Evolutionary conservation across 2,797 vertebrate species (phyloP), one percentile per base, ranked within the genome.

Genomic region (Allobates femoralis): DNA sequence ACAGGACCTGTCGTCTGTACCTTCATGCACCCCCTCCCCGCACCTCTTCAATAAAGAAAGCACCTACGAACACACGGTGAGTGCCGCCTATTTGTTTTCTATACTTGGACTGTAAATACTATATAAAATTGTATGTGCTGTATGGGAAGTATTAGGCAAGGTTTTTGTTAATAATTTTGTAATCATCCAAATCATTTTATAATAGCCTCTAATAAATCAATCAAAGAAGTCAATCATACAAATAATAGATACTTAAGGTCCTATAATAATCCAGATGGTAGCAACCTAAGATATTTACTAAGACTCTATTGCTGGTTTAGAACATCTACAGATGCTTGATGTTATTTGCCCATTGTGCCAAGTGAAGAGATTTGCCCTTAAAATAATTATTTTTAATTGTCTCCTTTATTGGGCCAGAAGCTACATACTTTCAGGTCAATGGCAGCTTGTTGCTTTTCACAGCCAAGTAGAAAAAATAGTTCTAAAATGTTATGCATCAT

Each of bases 381-480:
- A 87, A 79, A 69, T 84, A 79, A 51, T 37, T 78, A 66, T 76
- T 53, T 83, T 77, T 87, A 84, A 79, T 73, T 79, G 56, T 55
- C 76, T 74, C 26, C n/a, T 34, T 50, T 67, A 74, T 46, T 84
- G 56, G 53, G 50, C 67, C 55, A 83, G 60, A 87, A 89, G 90
- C 30, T 34, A 90, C 64, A 89, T 53, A 88, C 89, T 56, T 90
- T 23, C 84, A 53, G 87, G n/a, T 3, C 66, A 91, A 76, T 89
- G 89, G 58, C 66, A 90, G 85, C 90, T 86, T 53, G 86, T 91
- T 84, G 90, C 88, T 55, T 92, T 80, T 74, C 87, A 90, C 81
- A 92, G 90, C 84, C 66, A 92, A 89, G 89, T 79, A 88, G 91
- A 92, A 91, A 34, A n/a, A n/a, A n/a, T n/a, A n/a, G n/a, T n/a